A percentile compares a stretch with the other conserved stretches of the same genome.
phyloP scores from a whole-genome alignment of 2,113 vertebrate species.

The Crotalus helleri region DNA sequence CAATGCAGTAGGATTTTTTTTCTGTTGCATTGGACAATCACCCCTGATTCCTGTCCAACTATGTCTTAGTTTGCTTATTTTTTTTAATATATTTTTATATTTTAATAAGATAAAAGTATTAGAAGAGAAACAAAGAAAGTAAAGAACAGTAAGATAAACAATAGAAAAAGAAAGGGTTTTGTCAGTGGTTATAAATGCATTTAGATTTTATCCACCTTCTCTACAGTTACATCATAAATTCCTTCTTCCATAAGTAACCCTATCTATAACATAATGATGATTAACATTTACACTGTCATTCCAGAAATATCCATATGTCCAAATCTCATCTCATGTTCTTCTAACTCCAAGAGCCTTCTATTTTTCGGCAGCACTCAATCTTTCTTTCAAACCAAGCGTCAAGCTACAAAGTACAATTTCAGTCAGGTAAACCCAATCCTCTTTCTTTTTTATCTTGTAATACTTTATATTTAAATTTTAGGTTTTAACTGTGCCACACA shows the following conservation, averaged over 20 bases:
- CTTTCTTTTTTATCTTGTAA: neutral
- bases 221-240: neutral
- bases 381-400: neutral
- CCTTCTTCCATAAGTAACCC: neutral
- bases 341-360: neutral
- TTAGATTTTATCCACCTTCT: neutral
- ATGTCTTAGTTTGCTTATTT: neutral
- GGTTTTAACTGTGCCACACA: neutral
- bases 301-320: neutral
- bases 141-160: neutral
- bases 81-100: neutral
- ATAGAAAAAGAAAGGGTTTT: neutral
- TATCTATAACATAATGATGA: neutral
- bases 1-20: neutral
- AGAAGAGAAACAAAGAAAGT: neutral
- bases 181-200: neutral
- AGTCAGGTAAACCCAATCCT: neutral
- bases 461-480: neutral
- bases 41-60: neutral
- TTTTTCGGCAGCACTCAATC: neutral
- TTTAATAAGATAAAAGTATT: neutral
- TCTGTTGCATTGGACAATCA: neutral
- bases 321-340: neutral
- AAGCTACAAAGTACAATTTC: neutral
- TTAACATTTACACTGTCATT: neutral